Percentiles rank a stretch among this genome's conserved stretches.
Conservation (phyloP, 1,140 invertebrate genomes). For the Hyposmocoma kahamanoa region DNA sequence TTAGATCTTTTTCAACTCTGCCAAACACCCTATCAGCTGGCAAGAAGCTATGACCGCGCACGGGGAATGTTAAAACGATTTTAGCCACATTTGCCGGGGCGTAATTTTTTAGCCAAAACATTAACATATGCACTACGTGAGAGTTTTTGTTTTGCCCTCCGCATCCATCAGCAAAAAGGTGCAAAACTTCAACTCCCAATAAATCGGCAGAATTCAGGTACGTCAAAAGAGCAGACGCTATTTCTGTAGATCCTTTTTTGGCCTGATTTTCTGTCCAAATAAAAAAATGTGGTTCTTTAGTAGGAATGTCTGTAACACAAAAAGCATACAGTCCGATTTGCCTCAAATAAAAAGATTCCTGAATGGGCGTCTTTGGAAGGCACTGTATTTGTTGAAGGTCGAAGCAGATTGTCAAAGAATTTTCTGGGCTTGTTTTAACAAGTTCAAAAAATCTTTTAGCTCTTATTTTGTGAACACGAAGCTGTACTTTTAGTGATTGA, state of each 20-base stretch:
- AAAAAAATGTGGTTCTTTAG: background rate
- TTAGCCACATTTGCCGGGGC: background rate
- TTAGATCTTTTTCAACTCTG: background rate
- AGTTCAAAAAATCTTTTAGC: background rate
- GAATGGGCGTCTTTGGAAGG: conserved; percentile 18
- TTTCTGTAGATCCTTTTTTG: background rate
- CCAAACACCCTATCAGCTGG: conserved; percentile 4
- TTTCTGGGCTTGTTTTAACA: background rate
- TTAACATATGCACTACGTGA: background rate
- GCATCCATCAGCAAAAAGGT: conserved; percentile 4
- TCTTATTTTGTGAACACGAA: background rate
- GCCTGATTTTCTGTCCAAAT: conserved; percentile 5
- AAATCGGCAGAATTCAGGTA: background rate
- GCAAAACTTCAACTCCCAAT: background rate
- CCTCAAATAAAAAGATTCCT: conserved; percentile 9
- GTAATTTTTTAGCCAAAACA: background rate
- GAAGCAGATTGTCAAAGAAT: conserved; percentile 15
- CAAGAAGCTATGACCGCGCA: conserved; percentile 4
- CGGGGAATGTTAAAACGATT: background rate
- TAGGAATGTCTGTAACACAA: background rate
- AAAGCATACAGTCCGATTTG: background rate
- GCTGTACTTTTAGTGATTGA: background rate
- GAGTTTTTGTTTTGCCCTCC: conserved; percentile 6
- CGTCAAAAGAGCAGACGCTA: background rate
- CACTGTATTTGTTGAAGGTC: conserved; percentile 29